phyloP scores from a whole-genome alignment of 2,888 invertebrate genomes.

The Malachius bipustulatus region DNA sequence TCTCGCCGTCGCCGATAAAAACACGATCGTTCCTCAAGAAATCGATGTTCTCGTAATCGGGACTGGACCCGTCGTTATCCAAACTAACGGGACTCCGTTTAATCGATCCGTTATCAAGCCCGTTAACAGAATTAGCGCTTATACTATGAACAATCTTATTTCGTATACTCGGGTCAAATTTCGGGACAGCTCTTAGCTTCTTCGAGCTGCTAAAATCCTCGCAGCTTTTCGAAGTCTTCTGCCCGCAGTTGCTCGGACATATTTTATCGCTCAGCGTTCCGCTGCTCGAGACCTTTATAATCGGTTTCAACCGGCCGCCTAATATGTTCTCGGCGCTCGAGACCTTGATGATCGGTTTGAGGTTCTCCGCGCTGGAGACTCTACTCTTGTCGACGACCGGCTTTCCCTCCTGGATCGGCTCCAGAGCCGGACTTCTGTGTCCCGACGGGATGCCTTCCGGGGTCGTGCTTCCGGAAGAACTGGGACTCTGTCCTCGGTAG shows the following conservation, averaged over 20 bases:
- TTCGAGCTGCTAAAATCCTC: slow-evolving; percentile 20
- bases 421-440: slow-evolving; percentile 38
- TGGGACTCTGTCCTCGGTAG: slow-evolving; percentile 48
- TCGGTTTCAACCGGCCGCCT: slow-evolving; percentile 21
- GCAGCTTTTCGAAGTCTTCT: slow-evolving; percentile 24
- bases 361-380: slow-evolving; percentile 21
- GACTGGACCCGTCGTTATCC: slow-evolving; percentile 18
- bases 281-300: slow-evolving; percentile 24
- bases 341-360: slow-evolving; percentile 26
- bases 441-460: slow-evolving; percentile 43
- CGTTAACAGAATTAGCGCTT: background rate
- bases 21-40: slow-evolving; percentile 31
- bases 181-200: background rate
- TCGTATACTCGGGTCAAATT: background rate
- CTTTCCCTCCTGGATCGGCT: slow-evolving; percentile 44
- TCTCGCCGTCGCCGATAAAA: slow-evolving; percentile 22
- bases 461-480: slow-evolving; percentile 48
- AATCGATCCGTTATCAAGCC: background rate
- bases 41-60: slow-evolving; percentile 32
- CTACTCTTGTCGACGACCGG: slow-evolving; percentile 16
- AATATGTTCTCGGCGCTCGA: slow-evolving; percentile 25
- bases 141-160: background rate
- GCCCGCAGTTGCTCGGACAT: slow-evolving; percentile 11
- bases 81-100: background rate
- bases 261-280: slow-evolving; percentile 16